Base-by-base conservation (phyloP, 1,140 invertebrate species). In the Physella acuta region DNA sequence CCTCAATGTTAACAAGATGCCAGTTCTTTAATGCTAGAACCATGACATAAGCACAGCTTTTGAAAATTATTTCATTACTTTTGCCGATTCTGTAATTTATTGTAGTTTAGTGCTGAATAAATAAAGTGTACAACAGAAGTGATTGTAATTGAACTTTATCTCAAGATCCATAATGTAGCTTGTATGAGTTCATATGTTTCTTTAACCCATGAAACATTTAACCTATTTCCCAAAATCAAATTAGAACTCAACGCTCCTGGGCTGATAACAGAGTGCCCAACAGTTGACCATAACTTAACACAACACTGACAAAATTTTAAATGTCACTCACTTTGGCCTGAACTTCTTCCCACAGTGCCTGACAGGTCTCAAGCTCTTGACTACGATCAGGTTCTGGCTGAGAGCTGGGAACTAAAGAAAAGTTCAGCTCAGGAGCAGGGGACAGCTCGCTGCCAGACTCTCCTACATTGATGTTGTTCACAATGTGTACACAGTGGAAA, bases 391-490 rank as follows among this genome's bases (percentile, higher is more conserved):
- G 55, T 24, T 17, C 33, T 5, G 44, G 55, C 36, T 61, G 31
- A 14, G 51, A 28, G 49, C 1, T 26, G 8, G 71, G 62, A 24
- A 62, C 70, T 11, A 73, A 58, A 36, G 56, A 44, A 37, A 70
- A 73, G 58, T 73, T 64, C 17, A 73, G 1, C n/a, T 49, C 39
- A 20, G 66, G 37, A 28, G 66, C 71, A 44, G 66, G 26, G 39
- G 8, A 16, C 49, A 68, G 24, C 2, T 68, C 66, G 11, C 62
- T 20, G 2, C 24, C 49, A 8, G 55, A n/a, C 0, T 52, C 61
- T 34, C 63, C 60, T 3, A 73, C 56, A 59, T 60, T 63, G 28
- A 73, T 68, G 26, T 62, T 53, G 60, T 78, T 78, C n/a, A 66
- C 51, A 28, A 78, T 73, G n/a, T 33, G 39, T 3, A 76, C 51